phyloP scores from a whole-genome alignment of 2,888 invertebrate genomes.

The Cremastinae sp. region DNA sequence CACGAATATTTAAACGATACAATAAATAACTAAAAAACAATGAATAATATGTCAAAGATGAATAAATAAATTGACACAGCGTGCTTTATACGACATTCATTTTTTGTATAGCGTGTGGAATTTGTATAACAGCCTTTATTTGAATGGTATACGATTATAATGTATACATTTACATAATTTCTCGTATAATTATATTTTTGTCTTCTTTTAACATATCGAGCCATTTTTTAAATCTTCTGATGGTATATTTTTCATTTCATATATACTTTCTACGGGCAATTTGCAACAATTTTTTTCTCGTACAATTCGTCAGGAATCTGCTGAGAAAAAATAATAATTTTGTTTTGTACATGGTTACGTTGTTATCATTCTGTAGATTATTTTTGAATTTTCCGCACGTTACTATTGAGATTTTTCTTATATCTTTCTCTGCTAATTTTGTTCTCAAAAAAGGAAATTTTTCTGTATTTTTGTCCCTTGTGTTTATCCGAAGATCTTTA shows the following conservation, averaged over 20 bases:
- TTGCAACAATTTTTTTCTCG: slow-evolving; percentile 26
- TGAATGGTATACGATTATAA: slow-evolving; percentile 61
- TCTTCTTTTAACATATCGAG: slow-evolving; percentile 24
- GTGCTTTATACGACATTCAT: too few relatives aligned
- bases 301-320: too few relatives aligned
- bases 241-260: slow-evolving; percentile 50
- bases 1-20: too few relatives aligned
- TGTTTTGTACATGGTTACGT: not conserved
- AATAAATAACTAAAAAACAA: too few relatives aligned
- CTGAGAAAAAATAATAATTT: not conserved
- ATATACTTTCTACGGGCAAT: slow-evolving; percentile 45
- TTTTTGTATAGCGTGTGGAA: slow-evolving; percentile 45
- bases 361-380: too few relatives aligned
- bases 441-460: too few relatives aligned
- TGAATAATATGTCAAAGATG: too few relatives aligned
- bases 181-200: slow-evolving; percentile 15
- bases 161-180: slow-evolving; percentile 50
- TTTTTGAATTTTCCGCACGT: not conserved
- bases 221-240: not conserved
- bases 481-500: slow-evolving; percentile 4
- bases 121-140: slow-evolving; percentile 78
- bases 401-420: not conserved
- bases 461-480: not conserved
- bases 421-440: not conserved
- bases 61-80: too few relatives aligned